Evolutionary conservation across 2,888 invertebrate species (phyloP).

Genomic region (Seira musarum): DNA sequence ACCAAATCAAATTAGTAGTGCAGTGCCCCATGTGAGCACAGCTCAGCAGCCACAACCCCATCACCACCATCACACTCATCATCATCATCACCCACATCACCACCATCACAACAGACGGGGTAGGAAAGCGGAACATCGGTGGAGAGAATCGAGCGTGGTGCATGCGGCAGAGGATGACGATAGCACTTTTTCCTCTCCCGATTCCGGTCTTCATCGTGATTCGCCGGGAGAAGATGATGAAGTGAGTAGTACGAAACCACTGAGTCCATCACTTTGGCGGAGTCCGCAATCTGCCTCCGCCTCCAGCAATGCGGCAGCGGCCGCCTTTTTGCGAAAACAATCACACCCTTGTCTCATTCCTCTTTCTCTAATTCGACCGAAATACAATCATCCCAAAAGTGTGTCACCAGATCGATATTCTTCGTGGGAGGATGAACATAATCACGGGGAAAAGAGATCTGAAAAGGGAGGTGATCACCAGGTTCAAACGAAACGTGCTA

Average conservation of each 20-base stretch:
- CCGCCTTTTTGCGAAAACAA: conserved; percentile 59
- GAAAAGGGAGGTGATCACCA: conserved; percentile 52
- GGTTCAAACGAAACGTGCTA: conserved; percentile 67
- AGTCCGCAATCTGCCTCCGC: conserved; percentile 33
- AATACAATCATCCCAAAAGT: conserved; percentile 63
- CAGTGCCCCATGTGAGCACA: conserved; percentile 49
- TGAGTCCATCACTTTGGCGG: conserved; percentile 59
- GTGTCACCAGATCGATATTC: conserved; percentile 49
- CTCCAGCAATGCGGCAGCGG: conserved; percentile 1
- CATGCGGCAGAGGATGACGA: conserved; percentile 64
- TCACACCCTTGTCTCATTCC: conserved; percentile 66
- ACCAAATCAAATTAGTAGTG: conserved; percentile 27
- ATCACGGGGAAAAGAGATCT: conserved; percentile 15
- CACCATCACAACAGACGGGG: conserved; percentile 47
- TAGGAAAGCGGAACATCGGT: conserved; percentile 55
- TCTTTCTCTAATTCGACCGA: conserved; percentile 67
- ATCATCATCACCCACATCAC: conserved; percentile 32
- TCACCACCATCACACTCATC: conserved; percentile 27
- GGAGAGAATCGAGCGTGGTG: conserved; percentile 60
- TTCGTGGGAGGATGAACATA: conserved; percentile 49
- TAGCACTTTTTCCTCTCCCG: conserved; percentile 68
- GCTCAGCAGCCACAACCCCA: conserved; percentile 21
- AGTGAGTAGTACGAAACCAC: conserved; percentile 48
- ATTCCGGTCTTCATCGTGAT: conserved; percentile 69
- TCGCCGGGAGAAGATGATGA: conserved; percentile 70